Evolutionary conservation across 2,113 vertebrate species (phyloP).

Genomic region (Rhinoderma darwinii): DNA sequence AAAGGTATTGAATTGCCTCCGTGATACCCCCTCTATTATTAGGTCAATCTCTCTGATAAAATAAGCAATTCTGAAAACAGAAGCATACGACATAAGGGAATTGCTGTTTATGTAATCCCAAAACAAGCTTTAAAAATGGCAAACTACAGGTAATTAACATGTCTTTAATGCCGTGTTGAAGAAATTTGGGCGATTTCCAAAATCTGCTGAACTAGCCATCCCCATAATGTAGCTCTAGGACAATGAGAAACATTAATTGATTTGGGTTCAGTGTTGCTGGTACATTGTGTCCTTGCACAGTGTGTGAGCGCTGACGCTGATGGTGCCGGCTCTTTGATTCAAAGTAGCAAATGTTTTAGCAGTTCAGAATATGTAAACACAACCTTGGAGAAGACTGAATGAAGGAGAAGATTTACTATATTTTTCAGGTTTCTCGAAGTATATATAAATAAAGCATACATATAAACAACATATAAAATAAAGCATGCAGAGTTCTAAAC

Average conservation of each 20-base stretch:
- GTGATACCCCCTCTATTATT: no score
- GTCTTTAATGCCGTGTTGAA: no score
- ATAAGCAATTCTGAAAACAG: no score
- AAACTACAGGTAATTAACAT: no score
- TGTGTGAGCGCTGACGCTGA: background rate
- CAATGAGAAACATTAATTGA: background rate
- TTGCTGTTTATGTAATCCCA: no score
- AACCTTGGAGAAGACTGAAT: background rate
- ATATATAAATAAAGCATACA: background rate
- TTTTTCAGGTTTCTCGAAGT: background rate
- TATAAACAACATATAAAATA: background rate
- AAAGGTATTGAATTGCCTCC: no score
- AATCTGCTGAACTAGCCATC: no score
- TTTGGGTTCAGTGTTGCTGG: background rate
- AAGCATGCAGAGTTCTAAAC: background rate
- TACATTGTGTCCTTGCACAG: conserved; percentile 9
- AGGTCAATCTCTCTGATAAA: no score
- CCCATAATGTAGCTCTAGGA: background rate
- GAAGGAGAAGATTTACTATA: background rate
- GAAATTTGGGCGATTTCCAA: no score
- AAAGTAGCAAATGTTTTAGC: background rate
- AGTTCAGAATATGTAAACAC: conserved; percentile 15
- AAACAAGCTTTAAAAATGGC: no score
- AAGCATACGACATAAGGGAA: no score
- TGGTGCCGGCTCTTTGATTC: background rate